Evolutionary conservation across 2,113 vertebrate species (phyloP).

Genomic region (Pomatostomus ruficeps): DNA sequence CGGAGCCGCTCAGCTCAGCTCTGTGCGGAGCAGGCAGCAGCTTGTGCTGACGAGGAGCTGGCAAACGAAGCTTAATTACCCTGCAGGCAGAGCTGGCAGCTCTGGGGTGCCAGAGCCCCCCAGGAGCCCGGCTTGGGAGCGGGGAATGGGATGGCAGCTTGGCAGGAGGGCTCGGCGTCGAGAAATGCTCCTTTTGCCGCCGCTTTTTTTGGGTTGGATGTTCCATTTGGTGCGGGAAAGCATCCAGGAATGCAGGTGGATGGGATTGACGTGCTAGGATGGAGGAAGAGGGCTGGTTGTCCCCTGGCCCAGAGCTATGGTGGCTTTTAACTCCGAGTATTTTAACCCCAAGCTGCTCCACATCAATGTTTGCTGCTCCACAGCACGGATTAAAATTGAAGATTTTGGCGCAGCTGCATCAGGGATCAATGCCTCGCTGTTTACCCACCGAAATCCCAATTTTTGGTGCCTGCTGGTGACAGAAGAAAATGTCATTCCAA

Average conservation of each 20-base stretch:
- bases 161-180: not conserved
- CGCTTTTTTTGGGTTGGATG: accelerated
- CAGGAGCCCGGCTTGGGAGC: not conserved
- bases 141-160: not conserved
- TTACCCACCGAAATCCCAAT: not conserved
- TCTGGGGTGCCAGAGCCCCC: not conserved
- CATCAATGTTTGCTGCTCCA: not conserved
- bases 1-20: not conserved
- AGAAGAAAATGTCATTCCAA: not conserved
- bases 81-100: not conserved
- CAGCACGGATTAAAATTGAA: accelerated
- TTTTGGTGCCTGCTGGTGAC: not conserved
- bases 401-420: not conserved
- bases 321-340: not conserved
- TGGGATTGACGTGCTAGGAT: not conserved
- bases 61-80: not conserved
- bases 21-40: not conserved
- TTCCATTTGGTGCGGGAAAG: not conserved
- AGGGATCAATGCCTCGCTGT: accelerated
- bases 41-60: not conserved
- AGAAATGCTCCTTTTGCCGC: not conserved
- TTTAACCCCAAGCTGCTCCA: not conserved
- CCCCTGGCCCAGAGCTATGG: accelerated
- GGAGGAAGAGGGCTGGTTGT: not conserved
- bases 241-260: not conserved